A percentile compares a stretch with the other conserved stretches of the same genome.
phyloP scores from a whole-genome alignment of 2,113 vertebrate genomes.

The Periophthalmus modestus region DNA sequence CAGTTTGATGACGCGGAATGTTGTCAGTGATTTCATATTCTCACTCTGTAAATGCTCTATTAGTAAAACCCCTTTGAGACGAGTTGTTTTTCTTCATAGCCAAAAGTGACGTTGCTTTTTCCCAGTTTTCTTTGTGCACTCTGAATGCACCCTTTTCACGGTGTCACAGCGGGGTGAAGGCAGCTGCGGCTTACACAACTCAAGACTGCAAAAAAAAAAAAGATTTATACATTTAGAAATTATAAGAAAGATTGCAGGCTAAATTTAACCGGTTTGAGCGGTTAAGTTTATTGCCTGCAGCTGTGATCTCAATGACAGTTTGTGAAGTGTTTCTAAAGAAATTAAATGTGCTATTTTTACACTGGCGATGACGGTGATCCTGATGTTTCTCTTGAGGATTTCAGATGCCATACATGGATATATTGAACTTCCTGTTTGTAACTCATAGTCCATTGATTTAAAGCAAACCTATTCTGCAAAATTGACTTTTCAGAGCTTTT shows the following conservation, averaged over 20 bases:
- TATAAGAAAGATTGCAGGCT: background rate
- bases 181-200: conserved; percentile 22
- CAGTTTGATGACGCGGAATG: conserved; percentile 30
- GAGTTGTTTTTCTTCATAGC: conserved; percentile 47
- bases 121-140: conserved; percentile 10
- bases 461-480: background rate
- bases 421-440: background rate
- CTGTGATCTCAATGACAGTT: conserved; percentile 16
- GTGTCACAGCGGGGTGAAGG: conserved; percentile 19
- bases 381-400: background rate
- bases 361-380: background rate
- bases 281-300: conserved; percentile 20
- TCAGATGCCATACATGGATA: background rate
- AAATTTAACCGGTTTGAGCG: conserved; percentile 8
- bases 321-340: background rate
- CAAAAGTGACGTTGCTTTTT: conserved; percentile 26
- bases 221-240: conserved; percentile 3
- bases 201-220: background rate
- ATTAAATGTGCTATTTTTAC: conserved; percentile 2
- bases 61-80: conserved; percentile 44
- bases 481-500: no score
- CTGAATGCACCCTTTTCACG: conserved; percentile 16
- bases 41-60: conserved; percentile 44
- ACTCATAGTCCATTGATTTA: background rate
- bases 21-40: conserved; percentile 5